Evolutionary conservation across 2,113 vertebrate genomes (phyloP).

Genomic region (Merops nubicus): DNA sequence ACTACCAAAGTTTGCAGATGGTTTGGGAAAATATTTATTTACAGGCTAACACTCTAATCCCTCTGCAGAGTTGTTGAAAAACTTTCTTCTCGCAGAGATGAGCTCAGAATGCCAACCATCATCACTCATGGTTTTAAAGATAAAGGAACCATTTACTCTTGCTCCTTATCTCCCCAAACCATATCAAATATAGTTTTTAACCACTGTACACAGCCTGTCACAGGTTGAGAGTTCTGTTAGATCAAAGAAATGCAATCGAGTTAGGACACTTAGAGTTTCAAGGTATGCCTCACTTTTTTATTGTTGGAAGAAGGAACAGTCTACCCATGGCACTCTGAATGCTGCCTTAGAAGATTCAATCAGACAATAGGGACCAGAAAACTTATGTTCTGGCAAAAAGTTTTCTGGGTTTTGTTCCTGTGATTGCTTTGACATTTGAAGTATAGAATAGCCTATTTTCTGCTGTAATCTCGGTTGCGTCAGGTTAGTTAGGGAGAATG

Average conservation of each 20-base stretch:
- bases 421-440: not conserved
- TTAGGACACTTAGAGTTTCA: not conserved
- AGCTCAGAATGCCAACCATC: not conserved
- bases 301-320: not conserved
- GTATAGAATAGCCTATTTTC: not conserved
- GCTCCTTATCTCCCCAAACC: not conserved
- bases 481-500: not conserved
- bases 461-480: not conserved
- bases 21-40: not conserved
- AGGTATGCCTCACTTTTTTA: not conserved
- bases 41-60: not conserved
- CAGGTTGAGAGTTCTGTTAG: not conserved
- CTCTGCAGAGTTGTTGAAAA: not conserved
- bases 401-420: not conserved
- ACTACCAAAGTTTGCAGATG: not conserved
- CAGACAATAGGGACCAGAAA: not conserved
- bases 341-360: not conserved
- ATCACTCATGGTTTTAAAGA: not conserved
- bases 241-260: not conserved
- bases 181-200: not conserved
- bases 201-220: not conserved
- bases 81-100: not conserved
- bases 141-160: not conserved
- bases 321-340: not conserved
- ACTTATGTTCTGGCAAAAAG: not conserved